These are phyloP conservation scores for Xenopus borealis DNA, from an alignment of 2,113 vertebrate species.

Conservation along the genomic window DNA sequence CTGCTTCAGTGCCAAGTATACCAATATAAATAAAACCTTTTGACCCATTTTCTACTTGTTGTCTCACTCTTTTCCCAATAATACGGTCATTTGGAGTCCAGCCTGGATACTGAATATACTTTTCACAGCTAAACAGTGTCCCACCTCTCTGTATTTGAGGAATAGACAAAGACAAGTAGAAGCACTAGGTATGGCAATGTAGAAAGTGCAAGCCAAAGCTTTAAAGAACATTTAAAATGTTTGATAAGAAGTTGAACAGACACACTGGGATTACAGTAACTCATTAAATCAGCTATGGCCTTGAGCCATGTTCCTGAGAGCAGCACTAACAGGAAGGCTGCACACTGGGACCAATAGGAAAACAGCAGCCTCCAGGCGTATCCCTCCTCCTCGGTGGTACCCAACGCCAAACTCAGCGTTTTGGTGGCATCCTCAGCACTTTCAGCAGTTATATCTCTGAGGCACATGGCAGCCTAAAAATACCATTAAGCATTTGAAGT, in stretches of 20 bases:
- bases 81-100: no score
- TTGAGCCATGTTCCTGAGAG: not conserved
- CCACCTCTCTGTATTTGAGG: no score
- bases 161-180: not conserved
- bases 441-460: not conserved
- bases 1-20: no score
- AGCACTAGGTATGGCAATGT: no score
- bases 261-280: not conserved
- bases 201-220: not conserved
- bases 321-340: not conserved
- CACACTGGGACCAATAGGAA: constrained; percentile 4
- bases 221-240: not conserved
- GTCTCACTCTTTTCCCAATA: no score
- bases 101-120: no score
- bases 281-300: not conserved
- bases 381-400: not conserved
- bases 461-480: not conserved
- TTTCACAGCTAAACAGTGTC: no score
- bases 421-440: constrained; percentile 25
- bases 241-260: not conserved
- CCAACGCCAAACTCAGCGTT: not conserved
- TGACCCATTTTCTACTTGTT: no score
- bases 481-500: constrained; percentile 7
- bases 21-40: no score
- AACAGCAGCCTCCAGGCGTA: no score